phyloP scores from a whole-genome alignment of 2,113 vertebrate genomes.

The Megaceryle maxima region DNA sequence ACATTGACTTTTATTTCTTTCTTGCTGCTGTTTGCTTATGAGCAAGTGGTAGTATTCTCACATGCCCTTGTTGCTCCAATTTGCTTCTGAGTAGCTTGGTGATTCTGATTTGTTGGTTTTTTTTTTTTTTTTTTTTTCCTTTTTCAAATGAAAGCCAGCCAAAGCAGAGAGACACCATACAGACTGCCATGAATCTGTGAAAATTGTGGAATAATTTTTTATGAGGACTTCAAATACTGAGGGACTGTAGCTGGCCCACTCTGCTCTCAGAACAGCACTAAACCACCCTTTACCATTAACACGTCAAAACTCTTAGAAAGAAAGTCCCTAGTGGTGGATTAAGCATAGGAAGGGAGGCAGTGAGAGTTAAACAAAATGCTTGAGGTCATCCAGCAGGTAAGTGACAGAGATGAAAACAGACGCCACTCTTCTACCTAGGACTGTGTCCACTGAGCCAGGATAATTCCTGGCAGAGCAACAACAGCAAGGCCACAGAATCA shows the following conservation, averaged over 20 bases:
- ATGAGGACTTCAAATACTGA: not conserved
- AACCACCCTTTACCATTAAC: not conserved
- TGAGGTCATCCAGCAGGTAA: constrained; percentile 12
- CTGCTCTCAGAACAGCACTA: not conserved
- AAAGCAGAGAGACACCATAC: not conserved
- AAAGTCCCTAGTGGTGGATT: not conserved
- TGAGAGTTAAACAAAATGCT: not conserved
- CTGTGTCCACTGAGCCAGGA: constrained; percentile 10
- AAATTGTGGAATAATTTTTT: not conserved
- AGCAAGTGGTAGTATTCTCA: constrained; percentile 48
- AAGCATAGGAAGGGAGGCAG: not conserved
- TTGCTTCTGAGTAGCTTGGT: not conserved
- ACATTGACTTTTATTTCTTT: constrained; percentile 46
- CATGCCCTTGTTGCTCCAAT: not conserved
- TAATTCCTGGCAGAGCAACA: constrained; percentile 40
- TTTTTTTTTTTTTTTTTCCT: not conserved
- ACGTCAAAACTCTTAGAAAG: not conserved
- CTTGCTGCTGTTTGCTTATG: constrained; percentile 11
- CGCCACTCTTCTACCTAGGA: not conserved
- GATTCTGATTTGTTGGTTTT: not conserved
- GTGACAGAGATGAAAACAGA: constrained; percentile 18
- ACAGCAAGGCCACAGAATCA: not conserved
- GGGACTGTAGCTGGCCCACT: not conserved
- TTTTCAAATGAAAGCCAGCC: not conserved
- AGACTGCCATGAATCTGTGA: accelerated